Evolutionary conservation across 2,797 vertebrate genomes (phyloP).

Genomic region (Alcedo atthis): DNA sequence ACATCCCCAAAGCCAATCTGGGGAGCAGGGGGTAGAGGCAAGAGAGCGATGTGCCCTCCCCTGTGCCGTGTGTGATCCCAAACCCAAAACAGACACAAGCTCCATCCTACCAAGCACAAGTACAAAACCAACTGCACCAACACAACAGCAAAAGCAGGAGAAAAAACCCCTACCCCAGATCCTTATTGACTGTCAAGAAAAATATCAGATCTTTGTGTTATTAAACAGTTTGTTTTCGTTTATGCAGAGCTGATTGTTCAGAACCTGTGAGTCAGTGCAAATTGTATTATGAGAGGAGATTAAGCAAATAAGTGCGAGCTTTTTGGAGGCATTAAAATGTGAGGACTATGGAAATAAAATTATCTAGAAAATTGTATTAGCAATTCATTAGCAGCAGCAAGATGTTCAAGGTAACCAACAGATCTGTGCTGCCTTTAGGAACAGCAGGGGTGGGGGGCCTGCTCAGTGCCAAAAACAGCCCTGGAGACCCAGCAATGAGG

Average conservation of each 20-base stretch:
- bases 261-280: conserved; percentile 70
- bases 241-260: conserved; percentile 71
- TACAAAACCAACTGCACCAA: not conserved
- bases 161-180: not conserved
- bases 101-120: rapidly evolving
- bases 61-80: rapidly evolving
- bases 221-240: conserved; percentile 71
- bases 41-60: rapidly evolving
- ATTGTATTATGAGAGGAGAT: conserved; percentile 75
- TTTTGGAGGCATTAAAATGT: conserved; percentile 74
- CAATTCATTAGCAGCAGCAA: conserved; percentile 76
- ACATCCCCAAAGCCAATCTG: rapidly evolving
- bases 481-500: rapidly evolving
- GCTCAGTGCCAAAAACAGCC: not conserved
- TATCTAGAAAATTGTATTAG: conserved; percentile 80
- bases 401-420: conserved; percentile 7
- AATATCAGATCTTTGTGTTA: conserved; percentile 25
- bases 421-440: not conserved
- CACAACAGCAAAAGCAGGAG: not conserved
- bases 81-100: rapidly evolving
- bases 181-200: rapidly evolving
- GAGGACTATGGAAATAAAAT: conserved; percentile 78
- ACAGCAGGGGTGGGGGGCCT: not conserved
- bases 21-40: not conserved
- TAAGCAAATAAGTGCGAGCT: conserved; percentile 73